Conservation (phyloP, 2,888 invertebrate genomes). For the Miltochrista miniata region DNA sequence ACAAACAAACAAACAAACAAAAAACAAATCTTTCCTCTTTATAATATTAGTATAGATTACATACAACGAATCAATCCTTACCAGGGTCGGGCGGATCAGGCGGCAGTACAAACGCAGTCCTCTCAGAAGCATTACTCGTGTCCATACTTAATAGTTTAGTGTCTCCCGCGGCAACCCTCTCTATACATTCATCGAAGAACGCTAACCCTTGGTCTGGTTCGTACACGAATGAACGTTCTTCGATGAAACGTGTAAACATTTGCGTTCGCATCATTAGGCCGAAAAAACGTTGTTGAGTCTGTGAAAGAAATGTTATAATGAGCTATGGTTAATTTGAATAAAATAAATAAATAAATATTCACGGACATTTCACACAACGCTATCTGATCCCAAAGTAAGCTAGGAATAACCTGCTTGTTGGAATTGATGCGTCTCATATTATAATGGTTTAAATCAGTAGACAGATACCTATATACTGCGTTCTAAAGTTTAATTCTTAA, state of each 20-base stretch:
- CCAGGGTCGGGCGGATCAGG: conserved; percentile 88
- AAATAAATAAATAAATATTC: too few relatives aligned
- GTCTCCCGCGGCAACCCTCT: conserved; percentile 82
- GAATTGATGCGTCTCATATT: not conserved
- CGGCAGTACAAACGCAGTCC: conserved; percentile 97
- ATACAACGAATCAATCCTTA: conserved; percentile 21
- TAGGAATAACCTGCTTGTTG: too few relatives aligned
- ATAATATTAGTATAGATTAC: too few relatives aligned
- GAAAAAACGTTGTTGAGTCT: conserved; percentile 94
- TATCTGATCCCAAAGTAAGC: too few relatives aligned
- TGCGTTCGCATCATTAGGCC: conserved; percentile 95
- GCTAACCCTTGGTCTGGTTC: conserved; percentile 97
- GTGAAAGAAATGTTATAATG: conserved; percentile 14
- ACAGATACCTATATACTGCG: too few relatives aligned
- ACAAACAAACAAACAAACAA: too few relatives aligned
- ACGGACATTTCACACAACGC: too few relatives aligned
- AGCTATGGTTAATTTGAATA: too few relatives aligned
- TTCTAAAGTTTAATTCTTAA: too few relatives aligned
- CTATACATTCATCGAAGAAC: conserved; percentile 97
- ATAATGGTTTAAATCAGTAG: too few relatives aligned
- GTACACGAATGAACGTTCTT: conserved; percentile 99
- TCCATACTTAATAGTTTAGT: conserved; percentile 92
- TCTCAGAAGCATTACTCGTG: conserved; percentile 90
- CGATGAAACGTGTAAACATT: conserved; percentile 99
- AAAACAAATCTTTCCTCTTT: too few relatives aligned